Conservation (phyloP, 2,113 vertebrate genomes). For the Labeo rohita region DNA sequence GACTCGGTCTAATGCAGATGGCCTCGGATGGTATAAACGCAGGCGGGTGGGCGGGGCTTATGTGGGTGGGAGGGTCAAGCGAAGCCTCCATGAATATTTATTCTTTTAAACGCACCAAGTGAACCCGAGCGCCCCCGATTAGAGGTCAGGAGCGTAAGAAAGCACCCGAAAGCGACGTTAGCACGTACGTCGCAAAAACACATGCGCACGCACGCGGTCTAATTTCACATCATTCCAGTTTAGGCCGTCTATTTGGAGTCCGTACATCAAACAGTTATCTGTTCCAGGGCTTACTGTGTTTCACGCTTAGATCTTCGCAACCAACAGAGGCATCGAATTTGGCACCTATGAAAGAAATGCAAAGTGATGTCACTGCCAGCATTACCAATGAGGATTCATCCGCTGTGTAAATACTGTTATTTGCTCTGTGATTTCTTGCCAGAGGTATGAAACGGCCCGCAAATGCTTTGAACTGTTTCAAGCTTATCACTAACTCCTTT, state of each 20-base stretch:
- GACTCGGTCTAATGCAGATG: conserved; percentile 76
- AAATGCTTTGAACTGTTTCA: conserved; percentile 11
- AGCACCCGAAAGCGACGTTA: neutral
- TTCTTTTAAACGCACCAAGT: conserved; percentile 72
- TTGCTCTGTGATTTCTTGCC: conserved; percentile 52
- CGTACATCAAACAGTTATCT: conserved; percentile 51
- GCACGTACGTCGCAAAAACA: neutral
- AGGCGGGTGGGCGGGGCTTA: conserved; percentile 20
- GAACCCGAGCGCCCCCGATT: conserved; percentile 66
- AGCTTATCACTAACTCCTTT: conserved; percentile 24
- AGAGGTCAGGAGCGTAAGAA: conserved; percentile 17
- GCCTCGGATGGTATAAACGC: conserved; percentile 65
- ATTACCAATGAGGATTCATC: conserved; percentile 45
- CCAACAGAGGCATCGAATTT: conserved; percentile 38
- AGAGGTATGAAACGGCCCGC: conserved; percentile 36
- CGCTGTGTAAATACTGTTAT: conserved; percentile 38
- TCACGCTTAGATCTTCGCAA: conserved; percentile 42
- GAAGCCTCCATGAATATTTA: conserved; percentile 74
- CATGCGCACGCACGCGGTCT: neutral
- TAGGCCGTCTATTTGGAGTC: conserved; percentile 26
- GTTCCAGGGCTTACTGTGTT: conserved; percentile 42
- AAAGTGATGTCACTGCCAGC: conserved; percentile 47
- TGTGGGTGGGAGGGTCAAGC: conserved; percentile 64
- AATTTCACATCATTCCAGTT: conserved; percentile 19
- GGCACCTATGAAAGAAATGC: conserved; percentile 43